A percentile compares a stretch with the other conserved stretches of the same genome.
Conservation (phyloP, 1,140 invertebrate species). For the Pectinophora gossypiella region DNA sequence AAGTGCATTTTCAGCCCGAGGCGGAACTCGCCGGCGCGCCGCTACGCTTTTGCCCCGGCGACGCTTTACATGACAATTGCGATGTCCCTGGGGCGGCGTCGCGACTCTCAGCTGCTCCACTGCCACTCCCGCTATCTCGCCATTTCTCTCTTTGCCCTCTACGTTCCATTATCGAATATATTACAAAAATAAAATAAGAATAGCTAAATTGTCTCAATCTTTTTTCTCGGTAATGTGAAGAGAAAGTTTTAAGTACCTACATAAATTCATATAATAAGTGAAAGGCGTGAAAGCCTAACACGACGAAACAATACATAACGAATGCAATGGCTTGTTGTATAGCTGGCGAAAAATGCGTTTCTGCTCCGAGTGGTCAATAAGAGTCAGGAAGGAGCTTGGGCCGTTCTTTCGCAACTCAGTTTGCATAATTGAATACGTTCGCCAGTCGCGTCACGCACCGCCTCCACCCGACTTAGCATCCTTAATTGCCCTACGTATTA, state of each 20-base stretch:
- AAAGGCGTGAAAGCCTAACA: not conserved
- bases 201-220: not conserved
- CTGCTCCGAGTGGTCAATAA: constrained; percentile 36
- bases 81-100: constrained; percentile 42
- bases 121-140: constrained; percentile 24
- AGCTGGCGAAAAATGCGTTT: constrained; percentile 9
- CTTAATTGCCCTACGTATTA: constrained; percentile 75
- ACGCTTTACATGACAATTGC: constrained; percentile 68
- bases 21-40: constrained; percentile 27
- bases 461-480: constrained; percentile 70
- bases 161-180: constrained; percentile 15
- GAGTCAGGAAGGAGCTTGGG: constrained; percentile 25
- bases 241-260: not conserved
- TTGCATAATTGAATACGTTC: constrained; percentile 73
- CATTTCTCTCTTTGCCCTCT: constrained; percentile 18
- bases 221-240: constrained; percentile 2
- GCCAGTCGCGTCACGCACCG: constrained; percentile 67
- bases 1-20: constrained; percentile 69
- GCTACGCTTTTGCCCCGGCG: constrained; percentile 31
- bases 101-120: constrained; percentile 35
- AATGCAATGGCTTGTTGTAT: too few relatives aligned
- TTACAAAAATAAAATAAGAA: constrained; percentile 10
- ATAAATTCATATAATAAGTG: not conserved
- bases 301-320: too few relatives aligned
- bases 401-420: constrained; percentile 60